Evolutionary conservation across 2,797 vertebrate species (phyloP), one percentile per base, ranked within the genome.

Genomic region (Anabacerthia variegaticeps): DNA sequence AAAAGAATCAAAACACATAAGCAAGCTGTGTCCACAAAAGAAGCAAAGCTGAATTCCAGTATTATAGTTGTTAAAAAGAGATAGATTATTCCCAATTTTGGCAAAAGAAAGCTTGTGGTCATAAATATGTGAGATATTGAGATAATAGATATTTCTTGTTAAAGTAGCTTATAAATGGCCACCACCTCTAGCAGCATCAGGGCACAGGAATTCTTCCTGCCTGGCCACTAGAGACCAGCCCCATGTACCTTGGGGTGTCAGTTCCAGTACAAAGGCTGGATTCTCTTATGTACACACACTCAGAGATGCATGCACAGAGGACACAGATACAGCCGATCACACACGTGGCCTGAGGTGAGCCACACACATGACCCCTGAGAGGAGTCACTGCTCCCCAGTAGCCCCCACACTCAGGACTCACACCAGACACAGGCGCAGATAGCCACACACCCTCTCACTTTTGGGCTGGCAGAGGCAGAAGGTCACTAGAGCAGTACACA

Each of bases 281-380:
- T 62, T 83, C 48, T 20, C 21, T 30, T 3, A 22, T 37, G 18
- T 43, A 43, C 22, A 41, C 30, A 44, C 16, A 19, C 4, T 46
- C 16, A 67, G 3, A 16, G 1, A 1, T 3, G 1, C 27, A 41
- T 2, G 2, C 3, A 20, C 15, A 32, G 19, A 46, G n/a, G 36
- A 79, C 23, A 26, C 3, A 1, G 16, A 8, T 30, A 20, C 0
- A 1, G n/a, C 16, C 2, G 2, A 20, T 36, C 51, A 58, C n/a
- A 30, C 8, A 30, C 32, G 2, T 0, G 1, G 39, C 43, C 43
- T 43, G 43, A 43, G 43, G 20, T 43, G 43, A 43, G 43, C 18
- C 43, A 43, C 19, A 20, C 43, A 43, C 18, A 43, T 43, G 8
- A 43, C 43, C 8, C 43, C 43, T 43, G 43, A 43, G 43, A 43